These are phyloP conservation scores for Tiliqua scincoides DNA, from an alignment of 2,113 vertebrate species.

Conservation along the genomic window DNA sequence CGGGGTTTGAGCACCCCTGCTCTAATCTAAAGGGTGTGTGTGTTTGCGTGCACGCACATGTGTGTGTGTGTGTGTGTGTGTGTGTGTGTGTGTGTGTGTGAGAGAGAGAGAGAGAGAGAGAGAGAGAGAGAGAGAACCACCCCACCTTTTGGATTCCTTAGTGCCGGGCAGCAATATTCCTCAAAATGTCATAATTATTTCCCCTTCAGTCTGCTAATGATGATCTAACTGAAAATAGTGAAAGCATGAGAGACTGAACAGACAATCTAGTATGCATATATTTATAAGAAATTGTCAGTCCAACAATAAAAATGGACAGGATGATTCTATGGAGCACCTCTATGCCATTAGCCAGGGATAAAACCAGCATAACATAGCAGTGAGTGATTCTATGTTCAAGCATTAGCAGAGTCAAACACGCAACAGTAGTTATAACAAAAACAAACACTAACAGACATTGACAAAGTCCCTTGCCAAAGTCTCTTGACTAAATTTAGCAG, in stretches of 20 bases:
- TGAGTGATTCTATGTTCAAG: not conserved
- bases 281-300: not conserved
- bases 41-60: too few species aligned
- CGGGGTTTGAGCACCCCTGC: too few species aligned
- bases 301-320: not conserved
- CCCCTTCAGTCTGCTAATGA: not conserved
- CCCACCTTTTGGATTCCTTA: not conserved
- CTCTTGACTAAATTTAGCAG: not conserved
- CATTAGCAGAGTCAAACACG: not conserved
- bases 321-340: too few species aligned
- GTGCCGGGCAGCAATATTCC: not conserved
- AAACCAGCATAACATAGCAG: not conserved
- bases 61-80: too few species aligned
- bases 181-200: slow-evolving; percentile 6
- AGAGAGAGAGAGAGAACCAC: too few species aligned
- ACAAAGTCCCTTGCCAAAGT: not conserved
- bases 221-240: not conserved
- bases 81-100: too few species aligned
- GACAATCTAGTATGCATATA: not conserved
- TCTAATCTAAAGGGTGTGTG: too few species aligned
- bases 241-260: not conserved
- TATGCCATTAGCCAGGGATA: not conserved
- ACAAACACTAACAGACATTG: not conserved
- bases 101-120: too few species aligned
- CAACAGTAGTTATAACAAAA: not conserved